Evolutionary conservation across 2,113 vertebrate species (phyloP).

Genomic region (Nerophis ophidion): DNA sequence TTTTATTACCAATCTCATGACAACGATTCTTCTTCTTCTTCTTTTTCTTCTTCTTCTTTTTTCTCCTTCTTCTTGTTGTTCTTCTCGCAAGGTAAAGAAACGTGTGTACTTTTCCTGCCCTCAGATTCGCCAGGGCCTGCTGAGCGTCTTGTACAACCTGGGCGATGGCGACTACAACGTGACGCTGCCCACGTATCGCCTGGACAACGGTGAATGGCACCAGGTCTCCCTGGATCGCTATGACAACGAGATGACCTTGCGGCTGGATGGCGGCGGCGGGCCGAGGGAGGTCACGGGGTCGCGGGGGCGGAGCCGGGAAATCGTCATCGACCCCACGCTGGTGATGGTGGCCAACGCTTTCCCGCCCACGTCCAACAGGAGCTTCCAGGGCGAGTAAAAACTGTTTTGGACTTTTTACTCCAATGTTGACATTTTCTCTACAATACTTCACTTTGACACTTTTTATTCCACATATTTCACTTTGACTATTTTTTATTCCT

Average conservation of each 20-base stretch:
- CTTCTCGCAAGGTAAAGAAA: not conserved
- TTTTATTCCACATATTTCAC: too few relatives aligned
- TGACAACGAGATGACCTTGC: constrained; percentile 81
- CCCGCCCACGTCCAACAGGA: constrained; percentile 71
- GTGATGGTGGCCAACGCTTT: constrained; percentile 79
- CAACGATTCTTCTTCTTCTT: too few relatives aligned
- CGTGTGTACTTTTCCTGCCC: not conserved
- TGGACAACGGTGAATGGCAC: constrained; percentile 87
- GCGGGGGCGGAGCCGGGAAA: constrained; percentile 75
- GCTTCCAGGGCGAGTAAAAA: constrained; percentile 72
- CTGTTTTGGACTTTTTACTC: too few relatives aligned
- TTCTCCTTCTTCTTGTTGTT: not conserved
- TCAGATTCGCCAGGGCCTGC: constrained; percentile 78
- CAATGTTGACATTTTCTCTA: too few relatives aligned
- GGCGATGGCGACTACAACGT: constrained; percentile 82
- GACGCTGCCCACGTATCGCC: constrained; percentile 75
- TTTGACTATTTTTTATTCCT: too few relatives aligned
- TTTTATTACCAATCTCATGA: too few relatives aligned
- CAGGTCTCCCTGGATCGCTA: constrained; percentile 78
- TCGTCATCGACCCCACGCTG: constrained; percentile 75
- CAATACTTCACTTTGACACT: too few relatives aligned
- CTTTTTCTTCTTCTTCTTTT: not conserved
- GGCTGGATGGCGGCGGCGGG: constrained; percentile 79
- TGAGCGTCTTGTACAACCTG: constrained; percentile 79
- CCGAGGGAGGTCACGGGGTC: constrained; percentile 73